phyloP scores from a whole-genome alignment of 2,888 invertebrate species.

The Selenia dentaria region DNA sequence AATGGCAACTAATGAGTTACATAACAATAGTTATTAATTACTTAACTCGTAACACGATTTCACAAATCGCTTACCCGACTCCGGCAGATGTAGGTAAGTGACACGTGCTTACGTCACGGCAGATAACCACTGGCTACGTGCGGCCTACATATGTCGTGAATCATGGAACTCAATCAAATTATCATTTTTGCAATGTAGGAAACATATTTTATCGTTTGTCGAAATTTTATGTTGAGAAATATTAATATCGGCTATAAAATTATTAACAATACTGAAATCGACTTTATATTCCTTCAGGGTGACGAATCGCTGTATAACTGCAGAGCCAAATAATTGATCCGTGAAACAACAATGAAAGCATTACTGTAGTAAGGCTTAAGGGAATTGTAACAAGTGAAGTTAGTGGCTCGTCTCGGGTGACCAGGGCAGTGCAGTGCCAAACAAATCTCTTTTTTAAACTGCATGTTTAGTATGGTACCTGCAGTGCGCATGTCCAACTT shows the following conservation, averaged over 20 bases:
- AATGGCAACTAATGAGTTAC: no score
- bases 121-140: slow-evolving; percentile 3
- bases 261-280: background rate
- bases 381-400: no score
- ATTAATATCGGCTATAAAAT: background rate
- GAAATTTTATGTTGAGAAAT: background rate
- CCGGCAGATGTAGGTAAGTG: slow-evolving; percentile 1
- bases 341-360: no score
- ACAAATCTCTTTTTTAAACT: no score
- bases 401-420: no score
- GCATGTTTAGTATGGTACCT: no score
- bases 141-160: slow-evolving; percentile 5
- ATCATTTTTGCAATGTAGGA: slow-evolving; percentile 5
- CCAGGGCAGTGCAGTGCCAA: no score
- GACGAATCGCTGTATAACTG: no score
- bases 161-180: background rate
- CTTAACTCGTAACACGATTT: background rate
- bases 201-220: background rate
- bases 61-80: background rate
- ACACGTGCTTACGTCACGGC: slow-evolving; percentile 16
- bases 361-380: no score
- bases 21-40: background rate
- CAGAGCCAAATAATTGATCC: no score
- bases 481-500: no score
- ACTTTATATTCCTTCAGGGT: no score